Base-by-base conservation (phyloP, 2,797 vertebrate species). In the Manis crassicaudata region DNA sequence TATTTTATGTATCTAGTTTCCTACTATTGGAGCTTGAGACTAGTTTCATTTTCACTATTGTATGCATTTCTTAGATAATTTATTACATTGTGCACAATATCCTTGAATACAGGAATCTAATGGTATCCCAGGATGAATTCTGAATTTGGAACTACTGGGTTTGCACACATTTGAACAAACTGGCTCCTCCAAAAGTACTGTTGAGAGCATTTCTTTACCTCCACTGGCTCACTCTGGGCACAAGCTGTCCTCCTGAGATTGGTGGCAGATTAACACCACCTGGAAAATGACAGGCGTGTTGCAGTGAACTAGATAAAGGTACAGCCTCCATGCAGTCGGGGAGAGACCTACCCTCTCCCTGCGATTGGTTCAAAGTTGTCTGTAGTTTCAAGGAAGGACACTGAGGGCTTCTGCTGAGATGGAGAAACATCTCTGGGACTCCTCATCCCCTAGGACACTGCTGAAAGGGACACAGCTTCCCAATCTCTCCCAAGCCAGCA, bases 291-390 rank as follows among this genome's bases (percentile, higher is more conserved):
- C 6, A 35, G 50, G 5, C 17, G 58, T 60, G 18, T 40, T 23
- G 17, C 20, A 58, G 16, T 6, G 35, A 10, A 32, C 54, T 29
- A 9, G 25, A 27, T 6, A 5, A 37, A 27, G 23, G 7, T 21
- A 23, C 29, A 0, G 11, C 20, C 50, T 21, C 17, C 4, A 1
- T 1, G n/a, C 17, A 20, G 3, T 46, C 23, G 9, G 17, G 27
- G 46, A 46, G 10, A 2, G 8, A 8, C 65, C 17, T 54, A n/a
- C 13, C 50, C 7, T 8, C 7, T 62, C 10, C 11, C 1, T 23
- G 11, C 4, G 2, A 32, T 2, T 27, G 43, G 70, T 17, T 88
- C 70, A 13, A 3, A 12, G 46, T 9, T n/a, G 25, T 58, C 20
- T 65, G 40, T 27, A 14, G 27, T 35, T 50, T 60, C 65, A 21